Evolutionary conservation across 2,888 invertebrate genomes (phyloP), one percentile per base, ranked within the genome.

Genomic region (Panzeria rudis): DNA sequence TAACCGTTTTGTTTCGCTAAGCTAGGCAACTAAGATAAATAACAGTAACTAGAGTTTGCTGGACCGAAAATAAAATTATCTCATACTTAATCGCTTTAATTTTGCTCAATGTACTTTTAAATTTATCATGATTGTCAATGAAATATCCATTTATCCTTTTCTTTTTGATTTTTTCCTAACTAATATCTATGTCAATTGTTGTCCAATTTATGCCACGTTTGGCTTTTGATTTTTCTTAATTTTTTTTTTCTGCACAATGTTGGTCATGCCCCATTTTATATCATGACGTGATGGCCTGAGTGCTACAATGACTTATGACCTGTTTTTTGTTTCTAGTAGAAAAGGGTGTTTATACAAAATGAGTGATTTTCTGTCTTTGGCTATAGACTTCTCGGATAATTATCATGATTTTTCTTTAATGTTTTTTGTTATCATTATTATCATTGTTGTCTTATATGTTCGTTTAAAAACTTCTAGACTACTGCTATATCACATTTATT

Each of bases 281-380:
- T 71, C 11, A 75, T 50, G 23, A 61, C 38, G 20, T 41, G 44
- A 4, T 72, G 64, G 59, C 71, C 76, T 76, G 68, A 25, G 44
- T 72, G 76, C 61, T 52, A 69, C 71, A 66, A 80, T 76, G 84
- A 71, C 61, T 75, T 69, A 79, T 84, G 80, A 50, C 35, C 75
- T 52, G 52, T 59, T 15, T 76, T 50, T 66, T 32, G 41, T 64
- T 69, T 11, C 3, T 41, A 8, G 47, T 23, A 73, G 5, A 25
- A 35, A 56, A 38, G 25, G 13, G n/a, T 56, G 44, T 64, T 41
- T 13, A n/a, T 38, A 15, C n/a, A 38, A 61, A 78, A 50, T 50
- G 15, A 35, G 69, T 66, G 61, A 50, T 62, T 62, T 35, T 61
- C 47, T 17, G 4, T 17, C 9, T 35, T 61, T 52, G 20, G 25